Evolutionary conservation across 1,140 invertebrate genomes (phyloP), one percentile per base, ranked within the genome.

Genomic region (Apis cerana): DNA sequence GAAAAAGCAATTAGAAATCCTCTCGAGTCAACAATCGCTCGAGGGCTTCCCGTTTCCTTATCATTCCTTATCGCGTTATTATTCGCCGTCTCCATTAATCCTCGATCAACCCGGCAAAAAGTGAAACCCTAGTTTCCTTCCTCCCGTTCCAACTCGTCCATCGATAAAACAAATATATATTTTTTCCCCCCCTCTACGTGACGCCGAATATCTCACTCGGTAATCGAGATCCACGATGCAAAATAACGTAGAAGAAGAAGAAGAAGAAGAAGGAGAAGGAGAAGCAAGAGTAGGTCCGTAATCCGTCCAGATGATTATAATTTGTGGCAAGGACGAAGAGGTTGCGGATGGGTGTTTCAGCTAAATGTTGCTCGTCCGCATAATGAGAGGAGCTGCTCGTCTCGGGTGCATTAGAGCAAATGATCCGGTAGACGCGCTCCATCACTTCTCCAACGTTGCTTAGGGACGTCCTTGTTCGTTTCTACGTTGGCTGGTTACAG

Each of bases 311-410:
- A 84, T 78, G 82, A 84, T 86, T 52, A 77, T 84, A 84, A 86
- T 86, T 84, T 86, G 85, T 84, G 72, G 52, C 48, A 12, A 23
- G 75, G 27, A 58, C 82, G 62, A 2, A 17, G 27, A 59, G 56
- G 11, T n/a, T 56, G 33, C 33, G 75, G 59, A 77, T 84, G 80
- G 85, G 74, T 82, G 85, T 72, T 81, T 74, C 74, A 52, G 12
- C 82, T 75, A 76, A 86, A 85, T 76, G 85, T 81, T 80, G 50
- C 85, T 71, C 83, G 61, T 86, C 61, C 74, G 56, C 72, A 71
- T 86, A 86, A 86, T 85, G 85, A 85, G 72, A 71, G 85, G 82
- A 85, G 82, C 85, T 72, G 56, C 77, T 68, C 74, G 65, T 80
- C 11, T 67, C 27, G 54, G 43, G 54, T 72, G 80, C 80, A 72